A percentile compares a stretch with the other conserved stretches of the same genome.
phyloP scores from a whole-genome alignment of 2,888 invertebrate species.

The Protonemura montana region DNA sequence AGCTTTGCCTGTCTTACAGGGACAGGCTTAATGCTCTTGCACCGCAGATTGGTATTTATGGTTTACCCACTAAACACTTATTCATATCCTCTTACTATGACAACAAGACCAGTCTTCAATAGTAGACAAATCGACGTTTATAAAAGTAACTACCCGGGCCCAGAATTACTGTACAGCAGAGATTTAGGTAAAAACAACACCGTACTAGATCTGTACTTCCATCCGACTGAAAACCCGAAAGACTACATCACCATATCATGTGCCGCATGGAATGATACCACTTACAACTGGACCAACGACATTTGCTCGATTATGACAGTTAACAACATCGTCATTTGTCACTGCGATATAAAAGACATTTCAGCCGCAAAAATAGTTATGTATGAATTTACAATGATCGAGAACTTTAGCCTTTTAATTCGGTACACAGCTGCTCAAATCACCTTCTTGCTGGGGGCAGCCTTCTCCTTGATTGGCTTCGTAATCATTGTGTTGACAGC shows the following conservation, averaged over 20 bases:
- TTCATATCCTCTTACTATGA: not conserved
- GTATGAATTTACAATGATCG: not conserved
- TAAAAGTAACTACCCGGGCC: not conserved
- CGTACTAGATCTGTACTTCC: not conserved
- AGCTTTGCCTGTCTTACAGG: not conserved
- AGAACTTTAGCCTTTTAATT: not conserved
- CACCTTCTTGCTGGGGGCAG: not conserved
- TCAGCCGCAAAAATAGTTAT: not conserved
- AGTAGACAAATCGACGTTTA: not conserved
- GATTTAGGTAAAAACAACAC: too few relatives aligned
- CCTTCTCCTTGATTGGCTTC: not conserved
- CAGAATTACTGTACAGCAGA: too few relatives aligned
- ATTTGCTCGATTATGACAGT: not conserved
- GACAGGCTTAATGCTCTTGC: not conserved
- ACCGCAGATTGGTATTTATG: not conserved
- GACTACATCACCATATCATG: not conserved
- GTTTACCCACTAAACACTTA: not conserved
- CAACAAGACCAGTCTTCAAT: not conserved
- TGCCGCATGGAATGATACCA: not conserved
- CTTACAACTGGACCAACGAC: not conserved
- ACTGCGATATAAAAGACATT: not conserved
- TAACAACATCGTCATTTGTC: not conserved
- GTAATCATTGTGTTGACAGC: not conserved
- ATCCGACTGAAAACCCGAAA: not conserved
- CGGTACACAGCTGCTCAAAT: not conserved